A percentile compares a stretch with the other conserved stretches of the same genome.
These are phyloP conservation scores for Telmatochromis sp. DNA, from an alignment of 2,113 vertebrate species.

Conservation along the genomic window DNA sequence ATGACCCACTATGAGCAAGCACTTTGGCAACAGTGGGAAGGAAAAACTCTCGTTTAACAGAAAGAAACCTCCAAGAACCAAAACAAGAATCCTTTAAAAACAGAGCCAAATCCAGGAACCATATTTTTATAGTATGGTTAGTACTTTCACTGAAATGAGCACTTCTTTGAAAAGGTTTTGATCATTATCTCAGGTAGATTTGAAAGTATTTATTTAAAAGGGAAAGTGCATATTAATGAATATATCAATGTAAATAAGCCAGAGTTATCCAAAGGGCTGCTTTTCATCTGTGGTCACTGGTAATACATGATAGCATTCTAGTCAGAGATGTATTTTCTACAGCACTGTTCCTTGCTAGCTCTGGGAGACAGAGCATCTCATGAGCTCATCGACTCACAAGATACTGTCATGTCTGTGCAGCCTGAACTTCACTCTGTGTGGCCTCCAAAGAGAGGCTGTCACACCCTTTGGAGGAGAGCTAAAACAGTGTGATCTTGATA, in stretches of 20 bases:
- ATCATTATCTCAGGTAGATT: not conserved
- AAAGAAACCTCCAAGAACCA: not conserved
- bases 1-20: not conserved
- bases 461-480: slow-evolving; percentile 17
- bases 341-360: not conserved
- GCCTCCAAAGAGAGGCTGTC: slow-evolving; percentile 8
- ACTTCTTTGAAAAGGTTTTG: not conserved
- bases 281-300: not conserved
- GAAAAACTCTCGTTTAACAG: not conserved
- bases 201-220: not conserved
- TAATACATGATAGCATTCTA: not conserved
- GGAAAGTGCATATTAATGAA: not conserved
- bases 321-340: not conserved
- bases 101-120: not conserved
- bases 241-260: not conserved
- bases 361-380: not conserved
- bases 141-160: not conserved
- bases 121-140: not conserved
- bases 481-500: slow-evolving; percentile 36
- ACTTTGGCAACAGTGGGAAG: not conserved
- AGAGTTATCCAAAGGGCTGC: not conserved
- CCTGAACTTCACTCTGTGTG: not conserved
- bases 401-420: not conserved
- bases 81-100: not conserved
- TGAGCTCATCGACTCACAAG: not conserved